phyloP scores from a whole-genome alignment of 1,140 invertebrate species.

The Apis cerana region DNA sequence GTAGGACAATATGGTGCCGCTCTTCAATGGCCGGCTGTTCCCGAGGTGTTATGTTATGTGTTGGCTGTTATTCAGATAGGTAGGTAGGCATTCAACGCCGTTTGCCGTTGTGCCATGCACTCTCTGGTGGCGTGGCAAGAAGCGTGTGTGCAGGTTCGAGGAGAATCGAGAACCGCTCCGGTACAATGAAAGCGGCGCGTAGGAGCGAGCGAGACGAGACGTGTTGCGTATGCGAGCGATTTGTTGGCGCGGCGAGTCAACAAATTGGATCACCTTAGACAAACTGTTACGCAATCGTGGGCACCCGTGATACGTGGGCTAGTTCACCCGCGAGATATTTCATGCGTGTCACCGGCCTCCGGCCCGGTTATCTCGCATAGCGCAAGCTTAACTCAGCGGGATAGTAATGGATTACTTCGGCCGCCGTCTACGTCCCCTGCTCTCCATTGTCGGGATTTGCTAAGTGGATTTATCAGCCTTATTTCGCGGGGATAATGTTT shows the following conservation, averaged over 20 bases:
- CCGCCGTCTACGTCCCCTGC: constrained; percentile 6
- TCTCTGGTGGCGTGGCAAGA: constrained; percentile 40
- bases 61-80: constrained; percentile 72
- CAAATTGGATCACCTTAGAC: constrained; percentile 58
- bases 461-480: constrained; percentile 35
- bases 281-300: constrained; percentile 46
- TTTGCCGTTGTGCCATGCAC: constrained; percentile 50
- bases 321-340: constrained; percentile 44
- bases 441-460: constrained; percentile 45
- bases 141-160: constrained; percentile 48
- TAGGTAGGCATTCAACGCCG: constrained; percentile 66
- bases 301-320: constrained; percentile 12
- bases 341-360: constrained; percentile 43
- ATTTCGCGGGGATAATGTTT: constrained; percentile 40
- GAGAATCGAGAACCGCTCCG: constrained; percentile 37
- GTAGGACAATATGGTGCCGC: constrained; percentile 70
- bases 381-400: constrained; percentile 41
- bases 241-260: constrained; percentile 52
- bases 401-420: constrained; percentile 49
- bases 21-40: constrained; percentile 70
- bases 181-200: constrained; percentile 15
- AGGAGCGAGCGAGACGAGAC: neutral
- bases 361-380: constrained; percentile 35
- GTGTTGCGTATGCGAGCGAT: constrained; percentile 19
- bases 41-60: constrained; percentile 75